Evolutionary conservation across 2,113 vertebrate species (phyloP), one percentile per base, ranked within the genome.

Genomic region (Leptocoma aspasia): DNA sequence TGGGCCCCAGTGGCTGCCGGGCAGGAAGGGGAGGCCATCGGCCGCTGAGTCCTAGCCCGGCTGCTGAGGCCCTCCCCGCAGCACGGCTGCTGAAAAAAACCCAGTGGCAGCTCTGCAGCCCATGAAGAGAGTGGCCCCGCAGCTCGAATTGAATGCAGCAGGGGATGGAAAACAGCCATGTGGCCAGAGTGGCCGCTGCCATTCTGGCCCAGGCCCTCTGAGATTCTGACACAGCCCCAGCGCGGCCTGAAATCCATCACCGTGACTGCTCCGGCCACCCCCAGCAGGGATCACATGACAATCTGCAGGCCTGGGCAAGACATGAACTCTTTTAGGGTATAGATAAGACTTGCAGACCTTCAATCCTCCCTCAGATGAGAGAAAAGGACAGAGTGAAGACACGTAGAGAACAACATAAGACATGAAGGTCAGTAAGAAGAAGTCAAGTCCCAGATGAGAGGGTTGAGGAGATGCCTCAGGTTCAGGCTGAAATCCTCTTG

Each of bases 131-230:
- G 35, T 26, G 35, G 57, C 24, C 35, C 57, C 3, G 2, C 4
- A 3, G 35, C 35, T 60, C 35, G 35, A 27, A 27, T 3, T 27
- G 59, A 60, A 60, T 1, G 5, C 35, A 19, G 35, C 26, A 39
- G 11, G 26, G 17, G 17, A 6, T 1, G 2, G 35, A 13, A 39
- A 61, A 20, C 26, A 28, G 59, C 11, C 56, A 57, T 57, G 56
- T 22, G 15, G 56, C 14, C 35, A 39, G 35, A 60, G 35, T 1
- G 1, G 26, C 26, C 3, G 0, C 37, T 4, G 18, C 16, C 11
- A 1, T 39, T 27, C 16, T 27, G 35, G 35, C 24, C 35, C 9
- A 16, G 57, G 24, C 24, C 35, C 57, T 11, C 35, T 12, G 11
- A 27, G 24, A 60, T 27, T 21, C 17, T 39, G 35, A 60, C 35